Conservation (phyloP, 2,888 invertebrate genomes). For the Drosophila kuntzei region DNA sequence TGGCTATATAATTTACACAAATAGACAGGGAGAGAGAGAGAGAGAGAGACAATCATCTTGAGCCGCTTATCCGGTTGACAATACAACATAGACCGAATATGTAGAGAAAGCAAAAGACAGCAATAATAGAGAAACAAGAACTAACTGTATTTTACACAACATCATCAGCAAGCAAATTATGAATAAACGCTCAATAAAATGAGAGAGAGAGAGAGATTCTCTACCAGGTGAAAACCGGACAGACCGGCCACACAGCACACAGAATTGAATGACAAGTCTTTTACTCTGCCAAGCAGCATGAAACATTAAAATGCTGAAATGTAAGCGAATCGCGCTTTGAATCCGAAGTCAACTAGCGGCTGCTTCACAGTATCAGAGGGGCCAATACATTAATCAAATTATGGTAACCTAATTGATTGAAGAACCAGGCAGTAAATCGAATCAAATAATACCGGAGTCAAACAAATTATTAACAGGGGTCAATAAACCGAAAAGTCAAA, state of each 20-base stretch:
- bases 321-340: slow-evolving; percentile 5
- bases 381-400: slow-evolving; percentile 66
- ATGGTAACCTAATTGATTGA: slow-evolving; percentile 67
- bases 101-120: slow-evolving; percentile 63
- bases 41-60: slow-evolving; percentile 19
- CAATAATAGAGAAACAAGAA: slow-evolving; percentile 64
- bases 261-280: slow-evolving; percentile 58
- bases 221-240: slow-evolving; percentile 70
- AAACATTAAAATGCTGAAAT: slow-evolving; percentile 28
- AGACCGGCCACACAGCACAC: slow-evolving; percentile 52
- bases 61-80: slow-evolving; percentile 70
- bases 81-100: slow-evolving; percentile 40
- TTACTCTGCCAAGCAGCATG: slow-evolving; percentile 20
- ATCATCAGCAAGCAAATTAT: slow-evolving; percentile 65
- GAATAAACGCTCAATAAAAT: slow-evolving; percentile 71
- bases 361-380: slow-evolving; percentile 9
- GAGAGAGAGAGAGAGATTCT: slow-evolving; percentile 4
- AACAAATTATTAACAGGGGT: slow-evolving; percentile 44
- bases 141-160: slow-evolving; percentile 72
- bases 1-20: slow-evolving; percentile 22
- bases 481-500: slow-evolving; percentile 62
- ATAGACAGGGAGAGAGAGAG: slow-evolving; percentile 14
- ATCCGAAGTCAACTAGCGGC: slow-evolving; percentile 42
- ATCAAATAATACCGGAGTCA: slow-evolving; percentile 46
- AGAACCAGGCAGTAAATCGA: slow-evolving; percentile 44